Evolutionary conservation across 2,797 vertebrate genomes (phyloP).

Genomic region (Smutsia temminckii): DNA sequence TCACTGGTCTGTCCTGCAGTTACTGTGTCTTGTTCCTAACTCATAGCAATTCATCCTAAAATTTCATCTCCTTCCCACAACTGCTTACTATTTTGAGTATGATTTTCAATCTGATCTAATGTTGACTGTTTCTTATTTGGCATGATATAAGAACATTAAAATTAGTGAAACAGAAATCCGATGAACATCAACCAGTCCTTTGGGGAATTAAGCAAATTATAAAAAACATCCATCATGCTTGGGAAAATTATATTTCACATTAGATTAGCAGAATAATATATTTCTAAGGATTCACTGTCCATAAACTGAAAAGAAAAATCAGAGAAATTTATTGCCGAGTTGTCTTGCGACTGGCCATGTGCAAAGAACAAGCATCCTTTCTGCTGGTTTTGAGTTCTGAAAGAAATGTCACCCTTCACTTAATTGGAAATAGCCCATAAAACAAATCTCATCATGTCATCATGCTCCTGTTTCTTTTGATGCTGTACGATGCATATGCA

Average conservation of each 20-base stretch:
- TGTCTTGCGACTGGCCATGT: background rate
- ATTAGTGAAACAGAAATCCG: background rate
- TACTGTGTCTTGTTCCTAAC: background rate
- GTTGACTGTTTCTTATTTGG: background rate
- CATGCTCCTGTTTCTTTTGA: background rate
- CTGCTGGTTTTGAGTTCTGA: background rate
- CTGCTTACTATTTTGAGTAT: slow-evolving; percentile 15
- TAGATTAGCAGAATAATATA: background rate
- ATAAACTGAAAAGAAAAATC: background rate
- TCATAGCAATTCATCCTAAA: background rate
- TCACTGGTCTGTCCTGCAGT: background rate
- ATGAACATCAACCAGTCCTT: background rate
- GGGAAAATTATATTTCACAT: slow-evolving; percentile 23
- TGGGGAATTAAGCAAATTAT: background rate
- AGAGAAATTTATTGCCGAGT: background rate
- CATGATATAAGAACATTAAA: background rate
- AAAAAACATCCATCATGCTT: background rate
- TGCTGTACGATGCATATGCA: background rate
- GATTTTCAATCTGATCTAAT: background rate
- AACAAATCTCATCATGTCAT: background rate
- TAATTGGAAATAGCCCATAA: background rate
- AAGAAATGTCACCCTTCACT: background rate
- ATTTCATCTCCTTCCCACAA: background rate
- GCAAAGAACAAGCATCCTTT: background rate
- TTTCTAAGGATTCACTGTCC: background rate